These are phyloP conservation scores for Dreissena rostriformis DNA, from an alignment of 1,140 invertebrate genomes.

Conservation along the genomic window DNA sequence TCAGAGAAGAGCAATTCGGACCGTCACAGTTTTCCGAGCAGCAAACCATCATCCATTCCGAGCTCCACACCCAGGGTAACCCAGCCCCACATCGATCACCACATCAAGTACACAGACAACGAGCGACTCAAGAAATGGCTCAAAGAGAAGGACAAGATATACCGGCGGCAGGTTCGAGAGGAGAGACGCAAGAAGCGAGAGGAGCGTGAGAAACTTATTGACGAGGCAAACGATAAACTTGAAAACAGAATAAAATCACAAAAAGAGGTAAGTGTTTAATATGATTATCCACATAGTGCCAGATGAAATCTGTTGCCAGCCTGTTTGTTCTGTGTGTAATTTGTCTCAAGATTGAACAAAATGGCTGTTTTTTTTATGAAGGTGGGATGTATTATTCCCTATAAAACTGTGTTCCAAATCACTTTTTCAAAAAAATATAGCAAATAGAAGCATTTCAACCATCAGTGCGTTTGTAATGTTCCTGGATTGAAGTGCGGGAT, in stretches of 20 bases:
- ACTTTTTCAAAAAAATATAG: too few species aligned
- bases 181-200: constrained; percentile 62
- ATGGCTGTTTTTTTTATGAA: too few species aligned
- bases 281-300: too few species aligned
- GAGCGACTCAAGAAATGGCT: constrained; percentile 62
- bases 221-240: constrained; percentile 66
- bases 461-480: too few species aligned
- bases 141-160: constrained; percentile 65
- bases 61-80: constrained; percentile 37
- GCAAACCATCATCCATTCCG: constrained; percentile 26
- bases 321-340: too few species aligned
- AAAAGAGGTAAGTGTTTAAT: constrained; percentile 28
- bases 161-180: constrained; percentile 58
- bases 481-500: too few species aligned
- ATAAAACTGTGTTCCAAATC: too few species aligned
- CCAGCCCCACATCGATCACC: constrained; percentile 49
- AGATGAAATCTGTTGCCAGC: too few species aligned
- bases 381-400: too few species aligned
- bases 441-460: too few species aligned
- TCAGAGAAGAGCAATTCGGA: constrained; percentile 51
- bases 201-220: constrained; percentile 62
- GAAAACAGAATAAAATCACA: constrained; percentile 61
- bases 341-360: too few species aligned
- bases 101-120: constrained; percentile 62
- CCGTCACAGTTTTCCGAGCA: constrained; percentile 38